Evolutionary conservation across 1,140 invertebrate genomes (phyloP), one percentile per base, ranked within the genome.

Genomic region (Lucilia sericata): DNA sequence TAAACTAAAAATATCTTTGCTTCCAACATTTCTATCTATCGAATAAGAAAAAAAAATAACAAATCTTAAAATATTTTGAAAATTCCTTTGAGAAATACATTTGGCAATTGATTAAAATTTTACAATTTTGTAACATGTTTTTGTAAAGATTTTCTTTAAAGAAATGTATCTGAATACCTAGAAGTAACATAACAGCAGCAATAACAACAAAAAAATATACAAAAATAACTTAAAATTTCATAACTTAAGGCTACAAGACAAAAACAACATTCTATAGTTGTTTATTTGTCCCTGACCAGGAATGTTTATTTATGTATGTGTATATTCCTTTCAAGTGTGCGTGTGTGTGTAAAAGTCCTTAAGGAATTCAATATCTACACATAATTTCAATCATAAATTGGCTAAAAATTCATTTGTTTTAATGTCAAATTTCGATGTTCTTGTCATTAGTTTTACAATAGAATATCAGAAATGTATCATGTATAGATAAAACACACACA

Each of bases 281-380:
- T 42, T 42, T 55, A 55, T 55, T 17, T 55, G 51, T 17, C 51
- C 51, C 12, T 55, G 12, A n/a, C 17, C 17, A 55, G 51, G 51
- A 55, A 55, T 55, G 12, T 14, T 55, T 12, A 12, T 55, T 17
- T 17, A 55, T 55, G 51, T 55, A n/a, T 14, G 55, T 60, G 55
- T 60, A n/a, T n/a, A 2, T 60, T n/a, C 14, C 0, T 60, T 7
- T 1, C 1, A 17, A 3, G 51, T 60, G 14, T 17, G 14, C 14
- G 14, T 17, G 55, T 60, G 51, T 70, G 21, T 70, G 65, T 70
- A 70, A 60, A n/a, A 70, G 65, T 70, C 65, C 65, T 70, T 21
- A 70, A 70, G 65, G 65, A 70, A 70, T 70, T 70, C 65, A 70
- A 70, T 70, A 70, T 25, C 21, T 70, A 70, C 65, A 70, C 65